Evolutionary conservation across 2,888 invertebrate species (phyloP).

Genomic region (Poecilobothrus nobilitatus): DNA sequence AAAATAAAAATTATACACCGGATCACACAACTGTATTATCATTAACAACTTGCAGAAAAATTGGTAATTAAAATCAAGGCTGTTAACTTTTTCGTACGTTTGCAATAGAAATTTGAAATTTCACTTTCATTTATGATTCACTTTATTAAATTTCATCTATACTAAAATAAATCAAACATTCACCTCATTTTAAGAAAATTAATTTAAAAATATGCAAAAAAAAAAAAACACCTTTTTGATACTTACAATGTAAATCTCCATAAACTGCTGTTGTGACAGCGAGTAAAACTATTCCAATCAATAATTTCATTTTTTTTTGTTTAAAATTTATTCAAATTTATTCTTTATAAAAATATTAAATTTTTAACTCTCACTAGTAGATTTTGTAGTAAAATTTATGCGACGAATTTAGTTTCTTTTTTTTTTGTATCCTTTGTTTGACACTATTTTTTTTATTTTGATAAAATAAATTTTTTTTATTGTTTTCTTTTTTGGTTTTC

Average conservation of each 20-base stretch:
- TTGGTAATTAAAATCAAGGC: too few relatives aligned
- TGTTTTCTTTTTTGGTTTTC: background rate
- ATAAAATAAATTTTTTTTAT: background rate
- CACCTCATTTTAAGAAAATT: background rate
- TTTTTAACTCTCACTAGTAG: background rate
- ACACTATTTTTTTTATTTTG: background rate
- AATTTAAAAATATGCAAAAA: background rate
- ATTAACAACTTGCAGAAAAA: too few relatives aligned
- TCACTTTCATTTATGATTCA: background rate
- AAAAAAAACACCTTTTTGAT: background rate
- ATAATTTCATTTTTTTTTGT: background rate
- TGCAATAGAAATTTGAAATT: background rate
- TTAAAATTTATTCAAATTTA: background rate
- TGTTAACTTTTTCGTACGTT: too few relatives aligned
- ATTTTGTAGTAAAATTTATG: background rate
- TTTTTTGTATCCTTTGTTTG: background rate
- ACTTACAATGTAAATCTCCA: conserved; percentile 6
- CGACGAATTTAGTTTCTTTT: background rate
- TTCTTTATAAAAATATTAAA: background rate
- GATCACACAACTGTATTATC: too few relatives aligned
- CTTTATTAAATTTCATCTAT: too few relatives aligned
- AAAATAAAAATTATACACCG: too few relatives aligned
- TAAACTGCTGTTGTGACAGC: background rate
- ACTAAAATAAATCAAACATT: too few relatives aligned
- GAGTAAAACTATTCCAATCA: background rate